Evolutionary conservation across 2,888 invertebrate genomes (phyloP).

Genomic region (Macrophya alboannulata): DNA sequence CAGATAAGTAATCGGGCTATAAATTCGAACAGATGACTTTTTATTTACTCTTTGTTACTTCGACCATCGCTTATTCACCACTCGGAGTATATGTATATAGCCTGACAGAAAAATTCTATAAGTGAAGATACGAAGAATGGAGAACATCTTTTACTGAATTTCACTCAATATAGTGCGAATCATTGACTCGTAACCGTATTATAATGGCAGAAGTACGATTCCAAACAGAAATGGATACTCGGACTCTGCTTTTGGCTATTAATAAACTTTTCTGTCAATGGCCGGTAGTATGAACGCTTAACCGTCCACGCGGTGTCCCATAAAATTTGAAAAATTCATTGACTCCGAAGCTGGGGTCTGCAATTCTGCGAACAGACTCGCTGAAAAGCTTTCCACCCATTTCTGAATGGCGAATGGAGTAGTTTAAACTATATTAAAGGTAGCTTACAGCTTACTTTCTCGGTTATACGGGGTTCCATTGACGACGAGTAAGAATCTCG

Average conservation of each 20-base stretch:
- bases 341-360: slow-evolving; percentile 22
- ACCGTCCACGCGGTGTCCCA: slow-evolving; percentile 26
- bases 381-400: slow-evolving; percentile 37
- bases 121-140: not conserved
- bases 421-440: slow-evolving; percentile 57
- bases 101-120: not conserved
- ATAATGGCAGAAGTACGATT: not conserved
- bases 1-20: slow-evolving; percentile 38
- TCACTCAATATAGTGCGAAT: slow-evolving; percentile 42
- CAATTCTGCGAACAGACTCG: slow-evolving; percentile 48
- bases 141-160: not conserved
- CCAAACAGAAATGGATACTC: slow-evolving; percentile 48
- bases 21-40: slow-evolving; percentile 38
- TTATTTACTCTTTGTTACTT: not conserved
- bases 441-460: slow-evolving; percentile 42
- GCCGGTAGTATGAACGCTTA: not conserved
- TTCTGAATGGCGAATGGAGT: slow-evolving; percentile 53
- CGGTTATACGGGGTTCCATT: slow-evolving; percentile 29
- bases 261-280: slow-evolving; percentile 40
- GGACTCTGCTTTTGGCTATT: not conserved
- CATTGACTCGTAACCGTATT: slow-evolving; percentile 39
- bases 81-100: not conserved
- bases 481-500: not conserved
- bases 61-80: not conserved
- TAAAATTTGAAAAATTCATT: slow-evolving; percentile 55